These are phyloP conservation scores for Acanthurus tractus DNA, from an alignment of 2,797 vertebrate species.

Conservation along the genomic window DNA sequence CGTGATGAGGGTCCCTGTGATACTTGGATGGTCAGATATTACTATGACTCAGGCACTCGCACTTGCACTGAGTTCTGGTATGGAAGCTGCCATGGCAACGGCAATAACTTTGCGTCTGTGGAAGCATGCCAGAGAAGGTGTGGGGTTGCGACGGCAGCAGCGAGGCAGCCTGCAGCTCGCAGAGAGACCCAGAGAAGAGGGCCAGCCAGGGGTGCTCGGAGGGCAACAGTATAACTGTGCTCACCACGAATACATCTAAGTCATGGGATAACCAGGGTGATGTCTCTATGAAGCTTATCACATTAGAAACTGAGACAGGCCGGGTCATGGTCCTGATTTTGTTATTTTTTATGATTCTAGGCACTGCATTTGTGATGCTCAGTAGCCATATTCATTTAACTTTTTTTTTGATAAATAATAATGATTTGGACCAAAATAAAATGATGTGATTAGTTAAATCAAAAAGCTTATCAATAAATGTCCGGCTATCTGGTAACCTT, in stretches of 20 bases:
- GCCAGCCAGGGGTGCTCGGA: constrained; percentile 34
- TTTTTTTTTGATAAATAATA: background rate
- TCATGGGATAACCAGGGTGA: constrained; percentile 4
- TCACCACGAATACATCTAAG: constrained; percentile 17
- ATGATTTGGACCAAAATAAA: constrained; percentile 2
- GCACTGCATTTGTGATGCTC: constrained; percentile 21
- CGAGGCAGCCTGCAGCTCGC: constrained; percentile 33
- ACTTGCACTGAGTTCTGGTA: constrained; percentile 94
- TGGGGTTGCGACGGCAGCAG: constrained; percentile 9
- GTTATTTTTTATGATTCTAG: background rate
- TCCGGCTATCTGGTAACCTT: constrained; percentile 9
- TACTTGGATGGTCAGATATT: constrained; percentile 89
- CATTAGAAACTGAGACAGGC: background rate
- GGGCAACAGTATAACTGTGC: constrained; percentile 51
- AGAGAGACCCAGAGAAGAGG: constrained; percentile 47
- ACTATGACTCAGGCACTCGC: constrained; percentile 83
- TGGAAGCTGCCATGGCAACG: constrained; percentile 92
- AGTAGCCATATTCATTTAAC: constrained; percentile 13
- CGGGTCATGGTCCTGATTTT: background rate
- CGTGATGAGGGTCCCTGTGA: constrained; percentile 89
- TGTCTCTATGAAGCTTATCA: background rate
- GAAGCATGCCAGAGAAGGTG: constrained; percentile 88
- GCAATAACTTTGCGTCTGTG: constrained; percentile 90
- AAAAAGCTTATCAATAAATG: constrained; percentile 37
- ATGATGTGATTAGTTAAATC: constrained; percentile 2